A percentile compares a stretch with the other conserved stretches of the same genome.
These are phyloP conservation scores for Sinella curviseta DNA, from an alignment of 1,140 invertebrate species.

Conservation along the genomic window DNA sequence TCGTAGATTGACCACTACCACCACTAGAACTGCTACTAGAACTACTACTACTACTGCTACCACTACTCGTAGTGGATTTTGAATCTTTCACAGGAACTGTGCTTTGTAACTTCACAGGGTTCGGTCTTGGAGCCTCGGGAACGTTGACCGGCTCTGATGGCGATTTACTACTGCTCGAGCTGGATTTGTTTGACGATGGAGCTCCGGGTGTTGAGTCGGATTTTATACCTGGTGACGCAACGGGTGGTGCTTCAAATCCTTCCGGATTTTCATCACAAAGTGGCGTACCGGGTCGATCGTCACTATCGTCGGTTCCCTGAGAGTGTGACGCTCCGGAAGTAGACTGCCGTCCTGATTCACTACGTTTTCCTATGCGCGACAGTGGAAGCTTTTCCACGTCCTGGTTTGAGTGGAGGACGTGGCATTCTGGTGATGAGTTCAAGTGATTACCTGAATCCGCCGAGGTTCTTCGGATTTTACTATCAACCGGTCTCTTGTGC, in stretches of 20 bases:
- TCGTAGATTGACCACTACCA: background rate
- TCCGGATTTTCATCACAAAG: slow-evolving; percentile 79
- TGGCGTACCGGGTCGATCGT: slow-evolving; percentile 71
- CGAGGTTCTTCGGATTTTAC: slow-evolving; percentile 43
- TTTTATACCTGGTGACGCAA: slow-evolving; percentile 50
- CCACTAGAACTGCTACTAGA: background rate
- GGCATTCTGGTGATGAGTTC: slow-evolving; percentile 10
- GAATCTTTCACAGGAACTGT: slow-evolving; percentile 19
- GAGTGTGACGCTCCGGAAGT: background rate
- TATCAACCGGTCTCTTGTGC: slow-evolving; percentile 37
- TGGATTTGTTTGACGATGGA: background rate
- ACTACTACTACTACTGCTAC: background rate
- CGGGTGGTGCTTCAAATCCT: slow-evolving; percentile 64
- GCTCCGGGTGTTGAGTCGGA: background rate
- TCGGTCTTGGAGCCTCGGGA: slow-evolving; percentile 9
- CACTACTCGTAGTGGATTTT: background rate
- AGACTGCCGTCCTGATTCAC: background rate
- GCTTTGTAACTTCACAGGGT: background rate
- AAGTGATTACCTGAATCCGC: slow-evolving; percentile 47
- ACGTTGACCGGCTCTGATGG: background rate
- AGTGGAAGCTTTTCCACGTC: background rate
- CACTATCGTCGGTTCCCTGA: slow-evolving; percentile 54
- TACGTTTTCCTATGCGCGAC: background rate
- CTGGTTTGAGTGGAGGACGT: slow-evolving; percentile 12
- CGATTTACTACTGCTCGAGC: background rate